These are phyloP conservation scores for Hormiphora californensis DNA, from an alignment of 37 sponge, comb jelly and placozoan species.

Conservation along the genomic window DNA sequence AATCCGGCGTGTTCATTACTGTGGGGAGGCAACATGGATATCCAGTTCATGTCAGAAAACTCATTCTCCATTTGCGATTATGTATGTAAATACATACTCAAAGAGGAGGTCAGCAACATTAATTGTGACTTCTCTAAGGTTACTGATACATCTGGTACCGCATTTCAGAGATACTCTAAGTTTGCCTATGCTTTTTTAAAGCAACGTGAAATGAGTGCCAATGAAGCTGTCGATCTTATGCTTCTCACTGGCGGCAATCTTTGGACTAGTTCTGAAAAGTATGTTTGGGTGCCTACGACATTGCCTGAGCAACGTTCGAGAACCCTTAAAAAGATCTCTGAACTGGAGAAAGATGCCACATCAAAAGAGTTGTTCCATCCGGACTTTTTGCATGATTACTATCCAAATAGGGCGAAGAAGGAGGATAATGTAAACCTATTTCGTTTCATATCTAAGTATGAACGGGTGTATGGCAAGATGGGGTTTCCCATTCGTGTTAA, in stretches of 20 bases:
- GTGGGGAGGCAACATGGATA: conserved; percentile 21
- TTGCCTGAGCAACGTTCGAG: neutral
- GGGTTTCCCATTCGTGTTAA: too few species aligned
- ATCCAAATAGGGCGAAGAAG: neutral
- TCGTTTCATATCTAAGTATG: neutral
- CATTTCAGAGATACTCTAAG: conserved; percentile 3
- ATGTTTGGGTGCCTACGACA: neutral
- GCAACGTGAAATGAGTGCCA: neutral
- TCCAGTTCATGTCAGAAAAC: conserved; percentile 13
- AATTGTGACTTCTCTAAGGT: neutral
- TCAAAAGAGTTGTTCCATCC: neutral
- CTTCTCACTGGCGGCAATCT: neutral
- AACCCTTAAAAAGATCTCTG: neutral
- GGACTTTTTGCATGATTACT: neutral
- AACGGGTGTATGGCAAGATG: neutral
- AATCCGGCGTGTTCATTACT: neutral
- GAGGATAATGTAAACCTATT: neutral
- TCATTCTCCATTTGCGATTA: neutral
- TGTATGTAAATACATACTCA: neutral
- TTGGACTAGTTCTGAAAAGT: neutral
- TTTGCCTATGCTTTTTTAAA: neutral
- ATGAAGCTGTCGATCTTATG: neutral
- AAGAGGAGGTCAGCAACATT: neutral
- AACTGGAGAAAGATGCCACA: neutral
- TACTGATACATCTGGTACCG: neutral